Base-by-base conservation (phyloP, 2,797 vertebrate species). In the Scolopax bukidnonensis region DNA sequence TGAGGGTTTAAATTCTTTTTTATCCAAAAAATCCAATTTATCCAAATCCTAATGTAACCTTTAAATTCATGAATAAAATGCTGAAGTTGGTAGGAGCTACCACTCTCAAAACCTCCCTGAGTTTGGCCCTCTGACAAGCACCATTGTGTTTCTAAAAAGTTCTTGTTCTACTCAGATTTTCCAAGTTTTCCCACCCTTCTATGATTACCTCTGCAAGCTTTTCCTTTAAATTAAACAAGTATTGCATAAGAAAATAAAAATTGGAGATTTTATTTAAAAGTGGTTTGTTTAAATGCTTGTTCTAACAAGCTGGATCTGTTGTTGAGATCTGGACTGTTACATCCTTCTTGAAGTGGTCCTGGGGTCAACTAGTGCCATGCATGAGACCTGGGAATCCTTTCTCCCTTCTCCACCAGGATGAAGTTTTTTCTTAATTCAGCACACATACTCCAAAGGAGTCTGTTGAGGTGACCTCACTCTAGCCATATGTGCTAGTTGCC, bases 241-340 rank as follows among this genome's bases (percentile, higher is more conserved):
- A n/a, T 76, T 88, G 83, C 4, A 21, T 14, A 30, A 27, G 36
- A 71, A 67, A 87, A 75, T 15, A 84, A 2, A 27, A 56, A 25
- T 21, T 36, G 8, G 70, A 67, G 23, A 7, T 41, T 77, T 74
- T 59, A 41, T 74, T 73, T 48, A 4, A 47, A 47, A 28, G 6
- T 12, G 5, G 0, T 16, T 41, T 53, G 47, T 54, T 51, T 5
- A 24, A 75, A 48, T 5, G 18, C 5, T 53, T 40, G 3, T 25
- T 85, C 11, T 11, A 51, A 27, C 1, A 3, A 61, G 6, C 50
- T 69, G 38, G 7, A 4, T 50, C 43, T 77, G 33, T 19, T 3
- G 1, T 27, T 78, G 32, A 0, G 0, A 10, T 73, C 5, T 80
- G 15, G 18, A 15, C 19, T 2, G 1, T 7, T 41, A 11, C 28